Evolutionary conservation across 2,888 invertebrate species (phyloP).

Genomic region (Piscicola geometra): DNA sequence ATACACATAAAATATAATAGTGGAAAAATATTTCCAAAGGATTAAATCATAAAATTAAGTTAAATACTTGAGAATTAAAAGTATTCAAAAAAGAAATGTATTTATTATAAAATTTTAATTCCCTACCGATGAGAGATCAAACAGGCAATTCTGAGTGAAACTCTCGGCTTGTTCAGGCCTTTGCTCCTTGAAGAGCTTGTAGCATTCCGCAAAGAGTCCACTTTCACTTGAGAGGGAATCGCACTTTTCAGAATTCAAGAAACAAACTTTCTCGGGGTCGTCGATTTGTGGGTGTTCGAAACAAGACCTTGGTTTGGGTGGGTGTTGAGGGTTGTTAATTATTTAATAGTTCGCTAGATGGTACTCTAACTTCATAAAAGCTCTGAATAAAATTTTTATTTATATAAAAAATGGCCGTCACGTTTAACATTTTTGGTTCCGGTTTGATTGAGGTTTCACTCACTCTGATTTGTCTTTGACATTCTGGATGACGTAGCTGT

Average conservation of each 20-base stretch:
- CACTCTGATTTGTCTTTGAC: no score
- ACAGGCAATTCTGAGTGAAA: neutral
- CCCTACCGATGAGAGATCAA: neutral
- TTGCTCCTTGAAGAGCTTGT: slow-evolving; percentile 4
- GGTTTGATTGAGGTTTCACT: no score
- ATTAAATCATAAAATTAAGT: neutral
- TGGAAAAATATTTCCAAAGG: no score
- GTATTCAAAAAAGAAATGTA: neutral
- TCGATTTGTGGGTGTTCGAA: neutral
- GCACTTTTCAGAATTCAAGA: neutral
- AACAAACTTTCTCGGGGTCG: neutral
- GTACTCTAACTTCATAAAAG: no score
- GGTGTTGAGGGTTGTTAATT: no score
- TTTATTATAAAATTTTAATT: neutral
- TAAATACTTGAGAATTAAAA: neutral
- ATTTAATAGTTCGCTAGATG: no score
- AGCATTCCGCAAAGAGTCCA: neutral
- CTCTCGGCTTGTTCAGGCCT: neutral
- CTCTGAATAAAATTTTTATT: no score
- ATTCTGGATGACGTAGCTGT: neutral
- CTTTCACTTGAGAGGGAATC: neutral
- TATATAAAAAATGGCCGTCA: no score
- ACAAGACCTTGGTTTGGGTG: neutral
- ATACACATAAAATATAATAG: no score
- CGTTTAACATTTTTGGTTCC: no score